These are phyloP conservation scores for Sylvilagus bachmani DNA, from an alignment of 2,113 vertebrate genomes.

Conservation along the genomic window DNA sequence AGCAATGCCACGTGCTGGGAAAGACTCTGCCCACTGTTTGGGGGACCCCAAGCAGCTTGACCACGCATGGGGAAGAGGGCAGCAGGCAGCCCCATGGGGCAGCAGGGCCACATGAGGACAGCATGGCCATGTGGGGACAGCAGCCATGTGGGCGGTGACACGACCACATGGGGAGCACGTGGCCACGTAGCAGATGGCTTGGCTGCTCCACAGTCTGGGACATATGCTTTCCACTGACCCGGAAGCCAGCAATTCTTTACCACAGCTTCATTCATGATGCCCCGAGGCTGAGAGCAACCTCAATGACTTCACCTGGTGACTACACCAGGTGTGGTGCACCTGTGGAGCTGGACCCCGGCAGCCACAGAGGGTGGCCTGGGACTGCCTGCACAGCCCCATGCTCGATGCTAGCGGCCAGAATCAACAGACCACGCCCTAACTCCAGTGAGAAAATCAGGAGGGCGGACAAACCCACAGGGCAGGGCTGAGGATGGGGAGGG, in stretches of 20 bases:
- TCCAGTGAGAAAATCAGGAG: neutral
- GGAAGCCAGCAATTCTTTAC: neutral
- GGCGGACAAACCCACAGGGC: neutral
- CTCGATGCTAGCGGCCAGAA: neutral
- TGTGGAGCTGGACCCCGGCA: neutral
- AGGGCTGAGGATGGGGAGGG: neutral
- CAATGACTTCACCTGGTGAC: neutral
- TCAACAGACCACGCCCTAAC: neutral
- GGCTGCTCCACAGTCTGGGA: neutral
- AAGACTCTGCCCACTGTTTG: too few species aligned
- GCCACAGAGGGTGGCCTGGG: neutral
- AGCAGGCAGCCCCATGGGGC: too few species aligned
- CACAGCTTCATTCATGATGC: neutral
- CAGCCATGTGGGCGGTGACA: too few species aligned
- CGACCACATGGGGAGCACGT: too few species aligned
- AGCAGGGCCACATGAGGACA: too few species aligned
- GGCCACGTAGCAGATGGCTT: neutral
- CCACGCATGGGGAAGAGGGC: too few species aligned
- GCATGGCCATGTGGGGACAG: too few species aligned
- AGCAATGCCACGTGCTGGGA: too few species aligned
- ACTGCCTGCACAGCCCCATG: neutral
- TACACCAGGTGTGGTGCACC: neutral
- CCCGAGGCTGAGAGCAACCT: conserved; percentile 7
- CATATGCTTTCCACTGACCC: neutral
- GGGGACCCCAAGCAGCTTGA: too few species aligned